Conservation (phyloP, 2,113 vertebrate genomes). For the Bagarius yarrelli region DNA sequence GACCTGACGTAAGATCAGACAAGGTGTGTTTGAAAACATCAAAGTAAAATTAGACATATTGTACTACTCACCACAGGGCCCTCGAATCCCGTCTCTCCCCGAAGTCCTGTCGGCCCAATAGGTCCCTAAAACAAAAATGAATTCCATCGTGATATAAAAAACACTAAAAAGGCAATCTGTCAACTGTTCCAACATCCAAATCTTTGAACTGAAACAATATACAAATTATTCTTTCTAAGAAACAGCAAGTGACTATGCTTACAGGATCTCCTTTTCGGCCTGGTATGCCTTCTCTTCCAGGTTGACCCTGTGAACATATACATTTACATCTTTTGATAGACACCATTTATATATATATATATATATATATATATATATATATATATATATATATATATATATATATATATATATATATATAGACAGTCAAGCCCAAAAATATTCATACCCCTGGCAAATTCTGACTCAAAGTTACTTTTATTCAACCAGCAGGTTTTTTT, state of each 20-base stretch:
- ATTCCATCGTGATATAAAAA: not conserved
- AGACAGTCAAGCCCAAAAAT: too few relatives aligned
- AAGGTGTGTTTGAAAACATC: not conserved
- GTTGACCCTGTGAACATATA: constrained; percentile 69
- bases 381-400: too few relatives aligned
- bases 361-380: not conserved
- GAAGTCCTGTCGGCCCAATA: constrained; percentile 65
- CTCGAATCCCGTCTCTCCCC: constrained; percentile 77
- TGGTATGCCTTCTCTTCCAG: constrained; percentile 67
- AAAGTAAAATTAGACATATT: constrained; percentile 9
- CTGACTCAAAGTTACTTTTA: too few relatives aligned
- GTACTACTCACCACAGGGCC: constrained; percentile 75
- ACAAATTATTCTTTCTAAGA: not conserved
- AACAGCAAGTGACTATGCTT: constrained; percentile 50
- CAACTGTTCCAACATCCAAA: not conserved
- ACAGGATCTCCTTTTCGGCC: constrained; percentile 82
- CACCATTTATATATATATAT: too few relatives aligned
- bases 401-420: too few relatives aligned
- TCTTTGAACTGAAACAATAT: not conserved
- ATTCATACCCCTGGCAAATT: too few relatives aligned
- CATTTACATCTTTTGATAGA: not conserved
- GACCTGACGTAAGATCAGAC: not conserved
- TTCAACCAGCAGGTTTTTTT: too few relatives aligned
- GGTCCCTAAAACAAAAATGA: constrained; percentile 67
- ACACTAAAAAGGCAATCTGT: too few relatives aligned